Conservation (phyloP, 2,797 vertebrate species). For the Chiroxiphia lanceolata region DNA sequence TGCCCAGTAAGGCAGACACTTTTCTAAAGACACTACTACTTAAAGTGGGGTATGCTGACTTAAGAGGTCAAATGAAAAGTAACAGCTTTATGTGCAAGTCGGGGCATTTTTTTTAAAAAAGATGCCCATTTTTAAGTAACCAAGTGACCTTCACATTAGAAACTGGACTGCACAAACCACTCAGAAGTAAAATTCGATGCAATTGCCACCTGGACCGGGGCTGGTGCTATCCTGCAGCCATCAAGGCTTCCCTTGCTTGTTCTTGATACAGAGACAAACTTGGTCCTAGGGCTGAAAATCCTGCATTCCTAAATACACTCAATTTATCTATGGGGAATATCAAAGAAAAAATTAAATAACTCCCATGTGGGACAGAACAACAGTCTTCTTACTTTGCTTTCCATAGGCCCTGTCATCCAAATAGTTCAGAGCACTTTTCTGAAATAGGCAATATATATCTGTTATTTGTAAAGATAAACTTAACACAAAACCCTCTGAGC, state of each 20-base stretch:
- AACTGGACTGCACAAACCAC: background rate
- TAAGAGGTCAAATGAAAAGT: background rate
- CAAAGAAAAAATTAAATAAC: background rate
- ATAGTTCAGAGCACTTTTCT: background rate
- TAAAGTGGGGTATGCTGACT: background rate
- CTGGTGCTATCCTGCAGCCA: background rate
- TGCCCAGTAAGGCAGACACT: background rate
- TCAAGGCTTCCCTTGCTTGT: background rate
- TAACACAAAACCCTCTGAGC: background rate
- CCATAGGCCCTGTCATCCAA: background rate
- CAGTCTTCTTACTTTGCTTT: background rate
- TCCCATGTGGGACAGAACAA: background rate
- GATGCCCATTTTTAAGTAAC: background rate
- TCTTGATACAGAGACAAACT: background rate
- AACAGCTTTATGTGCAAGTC: background rate
- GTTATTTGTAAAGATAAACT: background rate
- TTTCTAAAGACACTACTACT: background rate
- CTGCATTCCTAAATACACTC: background rate
- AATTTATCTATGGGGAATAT: background rate
- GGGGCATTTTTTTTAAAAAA: background rate
- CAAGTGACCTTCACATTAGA: background rate
- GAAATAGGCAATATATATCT: background rate
- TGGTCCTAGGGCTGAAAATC: background rate
- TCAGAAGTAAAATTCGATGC: background rate
- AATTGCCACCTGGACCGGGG: background rate